These are phyloP conservation scores for Urosaurus nigricauda DNA, from an alignment of 2,797 vertebrate species.

Conservation along the genomic window DNA sequence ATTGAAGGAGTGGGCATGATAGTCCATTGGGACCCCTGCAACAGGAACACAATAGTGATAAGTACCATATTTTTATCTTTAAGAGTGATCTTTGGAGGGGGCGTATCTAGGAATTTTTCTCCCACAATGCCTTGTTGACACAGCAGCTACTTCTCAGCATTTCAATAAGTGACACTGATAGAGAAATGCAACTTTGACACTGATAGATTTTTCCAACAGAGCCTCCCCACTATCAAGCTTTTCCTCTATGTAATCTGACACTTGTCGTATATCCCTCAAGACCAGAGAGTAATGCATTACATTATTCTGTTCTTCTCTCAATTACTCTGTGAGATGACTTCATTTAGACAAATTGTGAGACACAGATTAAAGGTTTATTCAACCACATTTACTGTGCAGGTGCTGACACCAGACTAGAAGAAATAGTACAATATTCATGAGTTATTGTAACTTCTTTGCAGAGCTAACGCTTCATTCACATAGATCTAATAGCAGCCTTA, in stretches of 20 bases:
- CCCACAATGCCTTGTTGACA: background rate
- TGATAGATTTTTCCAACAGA: background rate
- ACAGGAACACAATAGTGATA: background rate
- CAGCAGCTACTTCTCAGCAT: background rate
- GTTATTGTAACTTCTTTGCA: background rate
- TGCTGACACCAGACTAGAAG: background rate
- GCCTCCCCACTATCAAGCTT: background rate
- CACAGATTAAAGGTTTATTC: background rate
- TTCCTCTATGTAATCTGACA: background rate
- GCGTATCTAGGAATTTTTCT: background rate
- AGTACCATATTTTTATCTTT: background rate
- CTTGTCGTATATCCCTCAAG: background rate
- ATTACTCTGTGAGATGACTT: conserved; percentile 11
- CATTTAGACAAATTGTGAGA: background rate
- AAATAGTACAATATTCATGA: background rate
- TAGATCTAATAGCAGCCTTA: background rate
- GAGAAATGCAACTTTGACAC: background rate
- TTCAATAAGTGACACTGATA: background rate
- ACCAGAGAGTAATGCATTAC: background rate
- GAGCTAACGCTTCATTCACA: background rate
- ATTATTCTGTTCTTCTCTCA: background rate
- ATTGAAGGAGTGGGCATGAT: background rate
- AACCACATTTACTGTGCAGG: background rate
- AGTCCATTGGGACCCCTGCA: background rate
- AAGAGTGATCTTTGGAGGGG: no score